Evolutionary conservation across 2,113 vertebrate species (phyloP).

Genomic region (Paraplagusia blochii): DNA sequence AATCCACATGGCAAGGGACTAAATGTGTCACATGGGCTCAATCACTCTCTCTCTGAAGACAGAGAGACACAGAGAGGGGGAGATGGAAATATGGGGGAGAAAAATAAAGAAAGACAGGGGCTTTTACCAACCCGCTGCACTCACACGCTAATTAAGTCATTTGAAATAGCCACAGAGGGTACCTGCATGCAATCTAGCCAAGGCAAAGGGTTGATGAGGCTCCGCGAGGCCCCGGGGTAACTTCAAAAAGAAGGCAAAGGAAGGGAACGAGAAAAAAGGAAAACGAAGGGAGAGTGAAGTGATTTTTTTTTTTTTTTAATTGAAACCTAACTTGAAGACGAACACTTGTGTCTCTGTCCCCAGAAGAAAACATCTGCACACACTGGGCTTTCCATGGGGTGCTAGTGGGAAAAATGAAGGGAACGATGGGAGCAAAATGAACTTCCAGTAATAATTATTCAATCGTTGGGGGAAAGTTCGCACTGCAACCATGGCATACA

Average conservation of each 20-base stretch:
- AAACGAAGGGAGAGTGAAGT: conserved; percentile 20
- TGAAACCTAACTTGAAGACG: conserved; percentile 63
- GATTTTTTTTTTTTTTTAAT: conserved; percentile 64
- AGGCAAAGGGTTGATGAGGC: conserved; percentile 72
- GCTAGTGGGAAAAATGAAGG: conserved; percentile 55
- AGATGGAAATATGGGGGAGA: conserved; percentile 8
- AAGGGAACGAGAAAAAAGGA: conserved; percentile 47
- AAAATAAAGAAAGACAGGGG: conserved; percentile 22
- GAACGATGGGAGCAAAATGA: conserved; percentile 21
- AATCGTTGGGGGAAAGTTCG: conserved; percentile 47
- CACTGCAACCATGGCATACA: conserved; percentile 39
- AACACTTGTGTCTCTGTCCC: conserved; percentile 53
- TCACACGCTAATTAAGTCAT: conserved; percentile 80
- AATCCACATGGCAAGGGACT: conserved; percentile 69
- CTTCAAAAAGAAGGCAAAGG: conserved; percentile 70
- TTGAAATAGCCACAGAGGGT: conserved; percentile 78
- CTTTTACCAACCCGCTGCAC: conserved; percentile 52
- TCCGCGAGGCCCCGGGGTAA: conserved; percentile 68
- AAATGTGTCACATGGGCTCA: conserved; percentile 75
- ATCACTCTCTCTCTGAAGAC: conserved; percentile 63
- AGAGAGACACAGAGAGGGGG: conserved; percentile 23
- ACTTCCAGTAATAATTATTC: no score
- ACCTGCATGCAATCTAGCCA: conserved; percentile 77
- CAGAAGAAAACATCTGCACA: conserved; percentile 59
- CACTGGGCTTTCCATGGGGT: conserved; percentile 51